These are phyloP conservation scores for Cerastis leucographa DNA, from an alignment of 2,888 invertebrate genomes.

Conservation along the genomic window DNA sequence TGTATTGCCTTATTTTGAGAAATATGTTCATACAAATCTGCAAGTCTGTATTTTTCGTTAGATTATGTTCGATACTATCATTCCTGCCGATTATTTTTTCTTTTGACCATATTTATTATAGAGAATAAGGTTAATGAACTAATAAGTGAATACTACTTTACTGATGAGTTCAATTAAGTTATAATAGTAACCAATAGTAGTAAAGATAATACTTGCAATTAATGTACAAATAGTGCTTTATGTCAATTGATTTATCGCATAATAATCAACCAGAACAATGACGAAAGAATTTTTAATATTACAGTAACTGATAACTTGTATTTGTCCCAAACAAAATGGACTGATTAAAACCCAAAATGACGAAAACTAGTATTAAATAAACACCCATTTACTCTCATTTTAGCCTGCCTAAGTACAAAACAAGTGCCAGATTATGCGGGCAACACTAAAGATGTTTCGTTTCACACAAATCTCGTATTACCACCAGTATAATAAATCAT, in stretches of 20 bases:
- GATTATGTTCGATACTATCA: not conserved
- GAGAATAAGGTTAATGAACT: not conserved
- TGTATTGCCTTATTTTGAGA: not conserved
- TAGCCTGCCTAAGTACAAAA: slow-evolving; percentile 24
- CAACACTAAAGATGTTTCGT: slow-evolving; percentile 49
- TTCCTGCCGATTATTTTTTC: not conserved
- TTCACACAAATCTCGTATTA: slow-evolving; percentile 69
- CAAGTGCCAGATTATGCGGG: slow-evolving; percentile 61
- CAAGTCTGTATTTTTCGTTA: not conserved
- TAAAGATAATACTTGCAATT: slow-evolving; percentile 7
- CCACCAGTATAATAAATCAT: slow-evolving; percentile 56
- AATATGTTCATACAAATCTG: no score
- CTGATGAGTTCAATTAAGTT: not conserved
- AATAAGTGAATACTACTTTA: not conserved
- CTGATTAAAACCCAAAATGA: not conserved
- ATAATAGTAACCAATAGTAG: not conserved
- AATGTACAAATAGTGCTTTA: not conserved
- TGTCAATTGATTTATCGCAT: not conserved
- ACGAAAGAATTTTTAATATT: not conserved
- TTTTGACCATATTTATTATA: not conserved
- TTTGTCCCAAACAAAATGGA: not conserved
- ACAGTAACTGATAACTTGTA: not conserved
- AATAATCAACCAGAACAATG: not conserved
- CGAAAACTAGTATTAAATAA: no score
- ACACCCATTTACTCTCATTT: not conserved